Evolutionary conservation across 2,113 vertebrate genomes (phyloP).

Genomic region (Macheiramphus alcinus): DNA sequence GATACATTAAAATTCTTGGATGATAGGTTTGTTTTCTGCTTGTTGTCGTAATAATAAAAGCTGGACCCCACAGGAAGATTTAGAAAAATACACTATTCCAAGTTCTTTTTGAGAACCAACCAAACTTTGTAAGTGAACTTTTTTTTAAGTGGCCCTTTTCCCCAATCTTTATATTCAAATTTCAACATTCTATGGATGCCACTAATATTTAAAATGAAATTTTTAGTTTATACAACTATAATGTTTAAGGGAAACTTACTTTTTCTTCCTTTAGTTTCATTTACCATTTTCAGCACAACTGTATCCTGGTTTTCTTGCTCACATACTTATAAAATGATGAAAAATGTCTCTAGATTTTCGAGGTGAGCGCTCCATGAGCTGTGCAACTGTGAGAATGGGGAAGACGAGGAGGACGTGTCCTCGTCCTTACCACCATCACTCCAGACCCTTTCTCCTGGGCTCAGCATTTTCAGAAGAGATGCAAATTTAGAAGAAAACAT

Average conservation of each 20-base stretch:
- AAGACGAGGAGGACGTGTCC: rapidly evolving
- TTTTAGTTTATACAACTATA: background rate
- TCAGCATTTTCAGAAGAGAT: background rate
- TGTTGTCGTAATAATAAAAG: slow-evolving; percentile 23
- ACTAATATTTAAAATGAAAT: background rate
- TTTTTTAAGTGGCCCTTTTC: background rate
- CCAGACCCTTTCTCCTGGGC: background rate
- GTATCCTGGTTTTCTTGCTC: background rate
- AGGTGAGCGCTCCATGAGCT: background rate
- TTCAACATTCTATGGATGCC: background rate
- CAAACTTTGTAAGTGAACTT: background rate
- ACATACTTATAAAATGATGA: background rate
- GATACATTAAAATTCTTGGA: slow-evolving; percentile 37
- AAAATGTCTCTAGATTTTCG: background rate
- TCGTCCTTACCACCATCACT: background rate
- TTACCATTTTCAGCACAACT: background rate
- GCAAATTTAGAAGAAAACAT: background rate
- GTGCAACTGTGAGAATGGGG: background rate
- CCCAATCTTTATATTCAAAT: background rate
- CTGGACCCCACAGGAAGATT: slow-evolving; percentile 10
- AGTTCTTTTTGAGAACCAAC: background rate
- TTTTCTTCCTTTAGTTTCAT: background rate
- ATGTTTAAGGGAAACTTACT: background rate
- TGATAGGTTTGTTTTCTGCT: slow-evolving; percentile 45
- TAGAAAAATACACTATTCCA: background rate